These are phyloP conservation scores for Archips crataeganus DNA, from an alignment of 2,888 invertebrate genomes.

Conservation along the genomic window DNA sequence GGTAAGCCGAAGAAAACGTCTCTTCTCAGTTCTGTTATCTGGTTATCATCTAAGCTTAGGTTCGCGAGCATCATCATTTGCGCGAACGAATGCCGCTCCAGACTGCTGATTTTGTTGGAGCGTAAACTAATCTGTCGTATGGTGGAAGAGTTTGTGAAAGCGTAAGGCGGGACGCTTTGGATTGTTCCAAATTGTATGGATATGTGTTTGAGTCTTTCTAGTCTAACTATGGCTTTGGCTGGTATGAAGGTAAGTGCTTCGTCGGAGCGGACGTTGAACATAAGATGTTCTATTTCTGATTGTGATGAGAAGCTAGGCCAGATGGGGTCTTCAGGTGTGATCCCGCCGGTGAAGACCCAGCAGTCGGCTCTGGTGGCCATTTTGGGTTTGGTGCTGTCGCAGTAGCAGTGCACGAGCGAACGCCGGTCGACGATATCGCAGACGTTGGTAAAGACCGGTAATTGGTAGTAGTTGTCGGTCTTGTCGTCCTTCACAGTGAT, in stretches of 20 bases:
- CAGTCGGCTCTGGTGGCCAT: conserved; percentile 90
- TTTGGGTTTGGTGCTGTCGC: conserved; percentile 76
- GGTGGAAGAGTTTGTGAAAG: conserved; percentile 91
- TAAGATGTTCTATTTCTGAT: conserved; percentile 88
- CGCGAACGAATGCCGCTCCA: conserved; percentile 90
- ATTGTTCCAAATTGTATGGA: conserved; percentile 91
- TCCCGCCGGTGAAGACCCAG: conserved; percentile 87
- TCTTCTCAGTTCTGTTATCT: conserved; percentile 90
- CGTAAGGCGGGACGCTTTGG: conserved; percentile 89
- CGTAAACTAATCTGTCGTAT: conserved; percentile 89
- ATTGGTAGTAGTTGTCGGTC: conserved; percentile 70
- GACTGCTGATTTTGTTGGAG: conserved; percentile 88
- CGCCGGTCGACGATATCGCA: conserved; percentile 78
- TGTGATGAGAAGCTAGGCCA: conserved; percentile 92
- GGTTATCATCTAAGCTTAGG: conserved; percentile 91
- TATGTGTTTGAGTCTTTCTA: conserved; percentile 89
- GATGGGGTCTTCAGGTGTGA: conserved; percentile 88
- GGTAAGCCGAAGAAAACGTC: conserved; percentile 92
- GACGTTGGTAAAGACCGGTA: conserved; percentile 75
- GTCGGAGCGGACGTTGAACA: conserved; percentile 89
- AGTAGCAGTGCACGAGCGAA: conserved; percentile 82
- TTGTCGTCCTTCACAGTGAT: conserved; percentile 73
- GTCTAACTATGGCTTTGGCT: conserved; percentile 88
- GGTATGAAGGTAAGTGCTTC: conserved; percentile 90
- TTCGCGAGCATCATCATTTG: conserved; percentile 90